phyloP scores from a whole-genome alignment of 2,113 vertebrate genomes.

The Microtus pennsylvanicus region DNA sequence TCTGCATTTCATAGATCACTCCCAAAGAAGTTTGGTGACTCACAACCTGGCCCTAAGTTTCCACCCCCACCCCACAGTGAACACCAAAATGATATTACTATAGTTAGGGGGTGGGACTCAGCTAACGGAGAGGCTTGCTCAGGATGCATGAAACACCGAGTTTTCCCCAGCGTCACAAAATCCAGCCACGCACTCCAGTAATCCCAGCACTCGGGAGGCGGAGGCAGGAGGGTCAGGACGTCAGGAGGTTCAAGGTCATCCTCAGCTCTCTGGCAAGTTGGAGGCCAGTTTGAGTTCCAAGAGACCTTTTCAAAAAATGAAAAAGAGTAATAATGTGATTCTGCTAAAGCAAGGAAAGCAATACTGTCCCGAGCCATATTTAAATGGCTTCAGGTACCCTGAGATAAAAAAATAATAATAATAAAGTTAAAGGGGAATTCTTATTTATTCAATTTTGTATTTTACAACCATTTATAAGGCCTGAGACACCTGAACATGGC shows the following conservation, averaged over 20 bases:
- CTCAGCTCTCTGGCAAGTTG: not conserved
- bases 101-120: too few species aligned
- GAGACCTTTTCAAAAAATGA: not conserved
- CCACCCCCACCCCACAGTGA: not conserved
- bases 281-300: not conserved
- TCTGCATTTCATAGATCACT: not conserved
- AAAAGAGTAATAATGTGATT: not conserved
- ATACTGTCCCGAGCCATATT: not conserved
- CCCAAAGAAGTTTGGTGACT: not conserved
- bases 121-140: not conserved
- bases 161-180: not conserved
- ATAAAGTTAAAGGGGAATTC: not conserved
- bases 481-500: not conserved
- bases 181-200: not conserved
- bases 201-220: not conserved
- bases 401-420: not conserved
- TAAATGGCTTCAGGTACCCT: slow-evolving; percentile 4
- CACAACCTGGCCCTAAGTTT: not conserved
- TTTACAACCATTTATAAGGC: not conserved
- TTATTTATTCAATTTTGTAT: slow-evolving; percentile 17
- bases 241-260: not conserved
- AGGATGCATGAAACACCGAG: not conserved
- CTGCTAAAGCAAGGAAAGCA: not conserved
- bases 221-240: not conserved
- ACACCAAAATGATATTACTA: not conserved